Evolutionary conservation across 2,888 invertebrate species (phyloP).

Genomic region (Mechanitis mazaeus): DNA sequence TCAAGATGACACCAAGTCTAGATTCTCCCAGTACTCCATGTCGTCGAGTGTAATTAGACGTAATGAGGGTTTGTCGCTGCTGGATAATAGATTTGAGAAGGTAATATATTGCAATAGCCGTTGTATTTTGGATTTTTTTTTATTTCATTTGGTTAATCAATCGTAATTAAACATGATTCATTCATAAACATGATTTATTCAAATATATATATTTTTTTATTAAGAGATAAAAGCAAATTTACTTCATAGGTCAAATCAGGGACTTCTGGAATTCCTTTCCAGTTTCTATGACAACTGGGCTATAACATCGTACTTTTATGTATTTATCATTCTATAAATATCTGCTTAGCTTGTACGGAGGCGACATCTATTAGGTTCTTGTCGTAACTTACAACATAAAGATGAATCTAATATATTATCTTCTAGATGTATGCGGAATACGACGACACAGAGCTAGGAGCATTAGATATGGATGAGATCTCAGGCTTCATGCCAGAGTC

Average conservation of each 20-base stretch:
- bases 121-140: background rate
- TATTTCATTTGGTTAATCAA: no score
- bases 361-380: no score
- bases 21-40: constrained; percentile 96
- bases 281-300: no score
- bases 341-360: no score
- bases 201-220: no score
- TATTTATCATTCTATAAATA: no score
- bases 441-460: constrained; percentile 92
- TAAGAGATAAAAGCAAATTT: no score
- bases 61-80: constrained; percentile 86
- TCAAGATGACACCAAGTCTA: constrained; percentile 88
- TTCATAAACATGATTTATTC: no score
- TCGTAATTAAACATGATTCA: no score
- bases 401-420: background rate
- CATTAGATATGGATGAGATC: constrained; percentile 93
- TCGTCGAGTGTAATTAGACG: constrained; percentile 92
- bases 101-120: constrained; percentile 48
- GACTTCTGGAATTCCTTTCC: no score
- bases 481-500: constrained; percentile 84
- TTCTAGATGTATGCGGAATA: constrained; percentile 83
- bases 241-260: no score
- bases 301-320: no score
- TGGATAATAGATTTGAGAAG: constrained; percentile 94
- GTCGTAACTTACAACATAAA: background rate